Base-by-base conservation (phyloP, 2,888 invertebrate species). In the Acleris literana region DNA sequence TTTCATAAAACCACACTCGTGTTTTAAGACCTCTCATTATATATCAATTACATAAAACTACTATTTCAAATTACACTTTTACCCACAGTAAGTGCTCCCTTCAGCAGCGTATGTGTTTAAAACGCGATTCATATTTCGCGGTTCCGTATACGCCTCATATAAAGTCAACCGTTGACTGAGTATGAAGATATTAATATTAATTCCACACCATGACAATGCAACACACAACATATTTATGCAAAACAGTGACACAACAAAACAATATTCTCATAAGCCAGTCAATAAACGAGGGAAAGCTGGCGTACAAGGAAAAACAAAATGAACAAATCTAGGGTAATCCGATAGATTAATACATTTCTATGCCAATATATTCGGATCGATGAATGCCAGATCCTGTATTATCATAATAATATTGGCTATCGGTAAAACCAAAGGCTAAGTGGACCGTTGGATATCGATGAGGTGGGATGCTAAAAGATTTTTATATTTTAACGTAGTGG, bases 311-410 rank as follows among this genome's bases (percentile, higher is more conserved):
- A 64, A 54, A 49, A 59, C 33, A 54, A 59, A 58, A 63, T 46
- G 44, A 43, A 4, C 13, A 5, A 22, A 48, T n/a, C 16, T 29
- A 9, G 17, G 48, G 48, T 59, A 64, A 64, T 64, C 64, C 54
- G 11, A 48, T 56, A 60, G 49, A 64, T 64, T 60, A 54, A 64
- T 55, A 64, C 64, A 64, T 64, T 64, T 49, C 54, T 49, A 64
- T 60, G 64, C 64, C 54, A 64, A 60, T 64, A n/a, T n/a, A 54
- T 59, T 60, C 18, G 18, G 43, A 18, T 17, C 59, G 46, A 64
- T 60, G 39, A 64, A 44, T 29, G 43, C 29, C 59, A 64, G 59
- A 55, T 60, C 64, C 59, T 60, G 49, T 25, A 60, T 64, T 64
- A 64, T 43, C 64, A 60, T 64, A 59, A 43, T 49, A 64, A 64